Percentiles rank a stretch among this genome's conserved stretches.
Evolutionary conservation across 2,797 vertebrate genomes (phyloP).

Genomic region (Pseudochirops cupreus): DNA sequence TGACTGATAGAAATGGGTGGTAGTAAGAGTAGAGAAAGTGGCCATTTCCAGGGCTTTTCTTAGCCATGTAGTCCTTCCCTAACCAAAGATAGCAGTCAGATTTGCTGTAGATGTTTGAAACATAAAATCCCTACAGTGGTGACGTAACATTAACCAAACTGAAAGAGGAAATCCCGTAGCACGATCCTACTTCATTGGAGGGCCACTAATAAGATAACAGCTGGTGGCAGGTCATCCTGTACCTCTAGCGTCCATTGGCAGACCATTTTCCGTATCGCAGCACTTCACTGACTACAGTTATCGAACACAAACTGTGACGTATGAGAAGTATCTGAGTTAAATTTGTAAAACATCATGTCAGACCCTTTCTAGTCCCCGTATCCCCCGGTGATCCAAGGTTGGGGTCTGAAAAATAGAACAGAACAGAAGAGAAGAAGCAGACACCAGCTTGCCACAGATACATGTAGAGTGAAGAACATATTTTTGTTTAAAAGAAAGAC

Average conservation of each 20-base stretch:
- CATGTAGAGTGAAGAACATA: constrained; percentile 74
- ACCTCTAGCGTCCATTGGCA: constrained; percentile 55
- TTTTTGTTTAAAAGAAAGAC: constrained; percentile 82
- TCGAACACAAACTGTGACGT: constrained; percentile 64
- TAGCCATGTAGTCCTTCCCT: constrained; percentile 6
- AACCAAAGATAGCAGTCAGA: constrained; percentile 1
- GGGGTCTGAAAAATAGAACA: constrained; percentile 77
- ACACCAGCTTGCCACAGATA: constrained; percentile 73
- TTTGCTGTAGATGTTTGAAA: constrained; percentile 28
- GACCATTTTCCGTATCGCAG: constrained; percentile 59
- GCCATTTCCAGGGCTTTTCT: not conserved
- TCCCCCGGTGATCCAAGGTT: constrained; percentile 74
- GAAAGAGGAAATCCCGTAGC: not conserved
- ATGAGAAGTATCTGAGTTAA: constrained; percentile 69
- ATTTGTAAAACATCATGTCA: constrained; percentile 79
- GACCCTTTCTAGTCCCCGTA: constrained; percentile 70
- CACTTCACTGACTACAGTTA: constrained; percentile 59
- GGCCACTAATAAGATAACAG: not conserved
- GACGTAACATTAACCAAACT: not conserved
- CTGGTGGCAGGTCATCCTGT: not conserved
- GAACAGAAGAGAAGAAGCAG: constrained; percentile 69
- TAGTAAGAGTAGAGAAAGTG: not conserved
- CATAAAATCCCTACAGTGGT: not conserved
- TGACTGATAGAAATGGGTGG: not conserved
- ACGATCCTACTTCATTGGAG: not conserved